phyloP scores from a whole-genome alignment of 92 coral and sea anemone genomes.

The Paragorgia papillata region DNA sequence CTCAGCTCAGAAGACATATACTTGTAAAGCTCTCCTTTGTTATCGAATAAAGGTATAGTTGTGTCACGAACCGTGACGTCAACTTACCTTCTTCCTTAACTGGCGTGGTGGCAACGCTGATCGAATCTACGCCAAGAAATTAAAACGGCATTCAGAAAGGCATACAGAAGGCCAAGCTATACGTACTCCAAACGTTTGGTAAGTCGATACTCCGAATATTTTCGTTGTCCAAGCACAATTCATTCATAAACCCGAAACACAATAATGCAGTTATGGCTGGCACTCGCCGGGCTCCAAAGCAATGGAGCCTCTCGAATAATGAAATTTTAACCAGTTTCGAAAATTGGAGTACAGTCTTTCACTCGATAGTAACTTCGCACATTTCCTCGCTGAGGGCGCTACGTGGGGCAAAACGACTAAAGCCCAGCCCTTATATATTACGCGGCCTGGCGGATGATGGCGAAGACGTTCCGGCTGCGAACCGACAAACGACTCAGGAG shows the following conservation, averaged over 20 bases:
- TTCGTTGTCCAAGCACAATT: conserved; percentile 29
- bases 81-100: too few relatives aligned
- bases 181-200: not conserved
- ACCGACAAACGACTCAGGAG: conserved; percentile 62
- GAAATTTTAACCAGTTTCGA: conserved; percentile 62
- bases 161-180: conserved; percentile 22
- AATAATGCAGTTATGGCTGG: conserved; percentile 31
- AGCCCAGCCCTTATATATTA: conserved; percentile 31
- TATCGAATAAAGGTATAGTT: too few relatives aligned
- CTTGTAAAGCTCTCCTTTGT: too few relatives aligned
- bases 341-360: conserved; percentile 66
- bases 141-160: not conserved
- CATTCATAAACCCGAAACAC: not conserved
- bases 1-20: too few relatives aligned
- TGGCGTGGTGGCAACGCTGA: conserved; percentile 54
- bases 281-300: conserved; percentile 65
- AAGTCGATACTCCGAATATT: conserved; percentile 21
- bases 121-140: conserved; percentile 27
- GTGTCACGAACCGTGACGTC: too few relatives aligned
- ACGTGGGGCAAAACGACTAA: conserved; percentile 63
- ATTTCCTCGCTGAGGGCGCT: conserved; percentile 61
- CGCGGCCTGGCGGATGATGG: conserved; percentile 56
- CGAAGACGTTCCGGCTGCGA: conserved; percentile 42
- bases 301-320: conserved; percentile 62
- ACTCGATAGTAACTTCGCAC: conserved; percentile 59